Conservation (phyloP, 2,888 invertebrate genomes). For the Dryadula phaetusa region DNA sequence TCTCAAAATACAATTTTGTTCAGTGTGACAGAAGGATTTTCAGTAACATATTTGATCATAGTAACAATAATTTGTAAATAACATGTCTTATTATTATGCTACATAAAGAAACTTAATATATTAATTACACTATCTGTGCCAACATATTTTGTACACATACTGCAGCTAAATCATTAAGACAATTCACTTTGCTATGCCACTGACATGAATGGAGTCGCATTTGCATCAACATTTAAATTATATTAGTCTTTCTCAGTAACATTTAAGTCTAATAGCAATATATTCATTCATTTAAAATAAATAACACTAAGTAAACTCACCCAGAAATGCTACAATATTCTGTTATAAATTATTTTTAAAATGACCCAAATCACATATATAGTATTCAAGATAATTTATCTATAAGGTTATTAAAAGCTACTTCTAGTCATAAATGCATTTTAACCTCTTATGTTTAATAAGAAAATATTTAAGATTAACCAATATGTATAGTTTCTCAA, state of each 20-base stretch:
- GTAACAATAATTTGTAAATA: neutral
- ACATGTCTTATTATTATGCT: neutral
- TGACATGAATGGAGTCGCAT: no score
- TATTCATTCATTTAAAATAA: neutral
- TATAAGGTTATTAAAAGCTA: conserved; percentile 6
- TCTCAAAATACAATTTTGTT: neutral
- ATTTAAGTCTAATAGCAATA: neutral
- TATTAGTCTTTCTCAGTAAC: neutral
- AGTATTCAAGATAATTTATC: neutral
- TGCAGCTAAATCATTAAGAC: neutral
- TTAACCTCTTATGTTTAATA: neutral
- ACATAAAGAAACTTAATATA: neutral
- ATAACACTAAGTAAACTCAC: neutral
- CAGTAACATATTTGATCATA: neutral
- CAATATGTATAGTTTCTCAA: neutral
- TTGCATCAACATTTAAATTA: neutral
- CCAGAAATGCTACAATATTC: neutral
- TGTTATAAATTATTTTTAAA: neutral
- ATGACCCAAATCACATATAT: neutral
- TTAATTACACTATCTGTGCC: neutral
- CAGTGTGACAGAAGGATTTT: neutral
- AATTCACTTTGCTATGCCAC: neutral
- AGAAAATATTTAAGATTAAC: neutral
- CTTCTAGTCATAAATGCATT: neutral
- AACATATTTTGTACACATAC: neutral